phyloP scores from a whole-genome alignment of 37 sponge, comb jelly and placozoan genomes.

The Cliona cf. orientalis region DNA sequence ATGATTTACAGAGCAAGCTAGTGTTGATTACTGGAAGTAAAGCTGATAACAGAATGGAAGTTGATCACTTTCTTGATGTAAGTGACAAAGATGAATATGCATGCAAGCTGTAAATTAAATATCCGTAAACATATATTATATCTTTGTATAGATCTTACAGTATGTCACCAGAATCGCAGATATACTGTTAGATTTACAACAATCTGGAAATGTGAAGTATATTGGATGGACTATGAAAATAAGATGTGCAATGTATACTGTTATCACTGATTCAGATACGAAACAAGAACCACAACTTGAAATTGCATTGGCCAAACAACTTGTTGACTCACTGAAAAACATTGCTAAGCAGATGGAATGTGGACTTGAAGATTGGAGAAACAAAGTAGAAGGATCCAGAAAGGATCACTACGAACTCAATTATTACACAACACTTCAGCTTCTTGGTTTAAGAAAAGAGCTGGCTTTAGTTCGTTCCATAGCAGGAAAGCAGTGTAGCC shows the following conservation, averaged over 20 bases:
- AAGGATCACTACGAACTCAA: conserved; percentile 61
- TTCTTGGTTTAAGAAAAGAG: conserved; percentile 48
- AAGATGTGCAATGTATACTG: neutral
- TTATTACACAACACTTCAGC: conserved; percentile 74
- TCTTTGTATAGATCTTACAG: conserved; percentile 63
- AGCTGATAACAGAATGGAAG: conserved; percentile 47
- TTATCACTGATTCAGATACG: too few species aligned
- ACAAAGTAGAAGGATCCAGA: conserved; percentile 11
- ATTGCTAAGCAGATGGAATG: conserved; percentile 44
- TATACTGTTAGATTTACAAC: conserved; percentile 35
- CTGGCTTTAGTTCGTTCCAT: conserved; percentile 32
- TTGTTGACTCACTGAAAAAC: conserved; percentile 28
- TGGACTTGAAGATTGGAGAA: conserved; percentile 45
- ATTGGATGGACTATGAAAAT: conserved; percentile 29
- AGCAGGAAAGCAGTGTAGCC: neutral
- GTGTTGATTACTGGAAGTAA: conserved; percentile 79
- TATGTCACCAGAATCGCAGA: conserved; percentile 52
- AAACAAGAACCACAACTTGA: too few species aligned
- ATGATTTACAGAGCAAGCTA: conserved; percentile 81
- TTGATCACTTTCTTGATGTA: conserved; percentile 65
- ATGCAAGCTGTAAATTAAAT: too few species aligned
- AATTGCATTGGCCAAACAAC: neutral
- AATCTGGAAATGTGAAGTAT: conserved; percentile 59
- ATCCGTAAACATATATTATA: too few species aligned
- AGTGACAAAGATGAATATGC: too few species aligned